Percentiles rank a stretch among this genome's conserved stretches.
phyloP scores from a whole-genome alignment of 1,140 invertebrate genomes.

The Brachionus sp. region DNA sequence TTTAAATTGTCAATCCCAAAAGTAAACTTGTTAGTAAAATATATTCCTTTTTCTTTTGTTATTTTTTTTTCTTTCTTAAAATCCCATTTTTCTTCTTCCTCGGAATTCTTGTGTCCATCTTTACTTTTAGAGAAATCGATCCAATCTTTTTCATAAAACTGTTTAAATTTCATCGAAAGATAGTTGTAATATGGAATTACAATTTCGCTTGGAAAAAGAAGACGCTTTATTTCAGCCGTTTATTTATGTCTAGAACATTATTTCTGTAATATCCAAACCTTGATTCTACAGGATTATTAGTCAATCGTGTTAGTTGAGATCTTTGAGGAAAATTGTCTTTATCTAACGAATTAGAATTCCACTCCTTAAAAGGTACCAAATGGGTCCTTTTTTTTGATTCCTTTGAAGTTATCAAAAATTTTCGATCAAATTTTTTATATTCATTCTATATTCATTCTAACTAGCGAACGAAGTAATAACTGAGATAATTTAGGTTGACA shows the following conservation, averaged over 20 bases:
- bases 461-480: neutral
- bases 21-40: neutral
- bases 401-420: neutral
- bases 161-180: conserved; percentile 10
- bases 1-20: neutral
- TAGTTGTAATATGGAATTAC: neutral
- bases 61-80: neutral
- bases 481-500: neutral
- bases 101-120: neutral
- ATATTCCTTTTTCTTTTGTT: neutral
- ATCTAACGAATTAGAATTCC: neutral
- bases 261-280: conserved; percentile 23
- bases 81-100: neutral
- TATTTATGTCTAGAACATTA: conserved; percentile 3
- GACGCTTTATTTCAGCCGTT: neutral
- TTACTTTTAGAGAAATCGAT: conserved; percentile 8
- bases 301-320: neutral
- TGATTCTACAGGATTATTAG: neutral
- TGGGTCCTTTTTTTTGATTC: neutral
- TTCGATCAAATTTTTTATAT: neutral
- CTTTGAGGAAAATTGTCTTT: neutral
- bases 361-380: neutral
- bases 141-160: neutral
- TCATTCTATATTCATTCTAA: neutral
- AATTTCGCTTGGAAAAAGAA: conserved; percentile 4